Evolutionary conservation across 2,797 vertebrate species (phyloP).

Genomic region (Melanotaenia maccullochi): DNA sequence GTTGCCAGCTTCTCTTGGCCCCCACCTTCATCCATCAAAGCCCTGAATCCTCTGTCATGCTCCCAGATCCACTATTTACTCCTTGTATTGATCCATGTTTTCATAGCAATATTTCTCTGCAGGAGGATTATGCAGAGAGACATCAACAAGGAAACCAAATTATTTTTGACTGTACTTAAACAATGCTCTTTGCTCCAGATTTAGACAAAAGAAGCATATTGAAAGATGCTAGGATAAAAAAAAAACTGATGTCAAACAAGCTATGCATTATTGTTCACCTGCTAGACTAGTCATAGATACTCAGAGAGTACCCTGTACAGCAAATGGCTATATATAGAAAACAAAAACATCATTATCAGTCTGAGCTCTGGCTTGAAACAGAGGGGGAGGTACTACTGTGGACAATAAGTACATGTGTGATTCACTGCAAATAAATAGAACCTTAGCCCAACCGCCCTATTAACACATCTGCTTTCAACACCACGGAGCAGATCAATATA

Average conservation of each 20-base stretch:
- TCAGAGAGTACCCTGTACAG: slow-evolving; percentile 58
- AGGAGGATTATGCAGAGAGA: slow-evolving; percentile 50
- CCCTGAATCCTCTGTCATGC: slow-evolving; percentile 33
- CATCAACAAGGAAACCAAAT: slow-evolving; percentile 22
- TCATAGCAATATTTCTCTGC: slow-evolving; percentile 57
- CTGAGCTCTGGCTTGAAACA: slow-evolving; percentile 64
- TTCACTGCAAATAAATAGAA: slow-evolving; percentile 40
- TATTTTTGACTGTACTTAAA: slow-evolving; percentile 28
- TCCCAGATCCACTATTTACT: slow-evolving; percentile 48
- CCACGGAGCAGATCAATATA: slow-evolving; percentile 49
- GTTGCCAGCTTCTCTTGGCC: slow-evolving; percentile 33
- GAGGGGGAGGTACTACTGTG: slow-evolving; percentile 53
- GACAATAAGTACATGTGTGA: slow-evolving; percentile 45
- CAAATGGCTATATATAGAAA: slow-evolving; percentile 80
- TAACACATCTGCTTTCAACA: slow-evolving; percentile 33
- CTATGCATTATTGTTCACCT: slow-evolving; percentile 48
- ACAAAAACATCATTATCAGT: slow-evolving; percentile 82
- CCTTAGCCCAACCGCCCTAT: slow-evolving; percentile 28
- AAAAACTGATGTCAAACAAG: slow-evolving; percentile 41
- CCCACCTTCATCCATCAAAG: slow-evolving; percentile 33
- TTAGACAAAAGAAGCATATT: slow-evolving; percentile 14
- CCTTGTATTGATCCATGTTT: slow-evolving; percentile 51
- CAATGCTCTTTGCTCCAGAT: slow-evolving; percentile 18
- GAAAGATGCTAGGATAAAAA: slow-evolving; percentile 13
- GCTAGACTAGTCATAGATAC: slow-evolving; percentile 50